Evolutionary conservation across 2,113 vertebrate species (phyloP).

Genomic region (Etia nguti): DNA sequence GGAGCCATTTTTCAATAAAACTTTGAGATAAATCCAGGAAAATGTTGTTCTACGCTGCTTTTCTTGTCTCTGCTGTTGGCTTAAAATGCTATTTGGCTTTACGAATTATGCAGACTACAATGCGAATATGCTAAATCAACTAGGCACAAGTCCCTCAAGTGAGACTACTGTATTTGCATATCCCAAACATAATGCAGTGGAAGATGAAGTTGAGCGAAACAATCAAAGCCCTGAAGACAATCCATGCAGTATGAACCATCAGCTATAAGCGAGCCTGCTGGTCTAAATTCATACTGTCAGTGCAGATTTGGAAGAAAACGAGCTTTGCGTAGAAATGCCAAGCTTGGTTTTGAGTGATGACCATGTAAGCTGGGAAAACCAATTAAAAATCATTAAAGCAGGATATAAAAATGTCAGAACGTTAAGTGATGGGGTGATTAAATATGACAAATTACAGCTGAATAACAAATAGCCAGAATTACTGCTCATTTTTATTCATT

Average conservation of each 20-base stretch:
- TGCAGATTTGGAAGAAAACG: not conserved
- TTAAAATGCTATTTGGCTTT: constrained; percentile 40
- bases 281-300: not conserved
- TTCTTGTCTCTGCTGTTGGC: not conserved
- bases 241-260: not conserved
- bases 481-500: not conserved
- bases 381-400: not conserved
- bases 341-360: not conserved
- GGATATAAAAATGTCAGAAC: not conserved
- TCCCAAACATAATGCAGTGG: constrained; percentile 4
- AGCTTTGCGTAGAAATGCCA: not conserved
- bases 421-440: not conserved
- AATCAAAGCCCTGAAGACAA: constrained; percentile 15
- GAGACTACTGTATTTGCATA: constrained; percentile 44
- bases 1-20: not conserved
- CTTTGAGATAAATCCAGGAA: not conserved
- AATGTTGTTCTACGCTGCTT: not conserved
- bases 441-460: not conserved
- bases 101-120: constrained; percentile 38
- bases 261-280: not conserved
- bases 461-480: not conserved
- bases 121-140: constrained; percentile 28
- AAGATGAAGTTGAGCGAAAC: constrained; percentile 8
- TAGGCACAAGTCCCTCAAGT: constrained; percentile 17
- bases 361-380: not conserved